phyloP scores from a whole-genome alignment of 1,140 invertebrate genomes.

The Pararge aegeria region DNA sequence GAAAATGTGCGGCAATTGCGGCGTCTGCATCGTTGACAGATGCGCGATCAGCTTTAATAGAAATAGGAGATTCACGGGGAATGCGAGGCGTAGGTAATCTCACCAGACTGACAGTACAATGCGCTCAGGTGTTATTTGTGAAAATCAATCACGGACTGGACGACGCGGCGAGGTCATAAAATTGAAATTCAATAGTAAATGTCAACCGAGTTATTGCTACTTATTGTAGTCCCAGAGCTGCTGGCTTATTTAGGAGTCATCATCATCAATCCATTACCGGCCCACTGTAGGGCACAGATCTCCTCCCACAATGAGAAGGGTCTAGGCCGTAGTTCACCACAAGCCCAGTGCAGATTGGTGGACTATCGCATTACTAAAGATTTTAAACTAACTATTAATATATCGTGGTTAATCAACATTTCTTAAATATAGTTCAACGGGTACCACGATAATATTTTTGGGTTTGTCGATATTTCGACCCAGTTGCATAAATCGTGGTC shows the following conservation, averaged over 20 bases:
- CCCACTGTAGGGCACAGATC: too few relatives aligned
- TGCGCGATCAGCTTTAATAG: conserved; percentile 12
- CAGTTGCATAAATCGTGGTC: too few relatives aligned
- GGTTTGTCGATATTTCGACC: too few relatives aligned
- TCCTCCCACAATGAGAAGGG: too few relatives aligned
- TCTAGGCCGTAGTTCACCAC: too few relatives aligned
- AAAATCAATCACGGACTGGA: conserved; percentile 55
- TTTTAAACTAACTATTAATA: too few relatives aligned
- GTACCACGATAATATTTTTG: too few relatives aligned
- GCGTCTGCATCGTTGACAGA: neutral
- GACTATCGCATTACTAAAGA: too few relatives aligned
- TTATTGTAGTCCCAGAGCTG: conserved; percentile 23
- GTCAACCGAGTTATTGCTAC: conserved; percentile 53
- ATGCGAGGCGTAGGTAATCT: conserved; percentile 34
- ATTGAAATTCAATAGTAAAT: conserved; percentile 64
- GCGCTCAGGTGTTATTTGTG: conserved; percentile 47
- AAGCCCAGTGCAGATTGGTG: too few relatives aligned
- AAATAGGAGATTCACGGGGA: conserved; percentile 35
- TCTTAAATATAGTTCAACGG: too few relatives aligned
- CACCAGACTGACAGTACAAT: conserved; percentile 53
- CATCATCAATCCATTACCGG: too few relatives aligned
- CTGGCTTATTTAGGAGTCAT: neutral
- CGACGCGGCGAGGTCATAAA: conserved; percentile 52
- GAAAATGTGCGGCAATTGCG: neutral
- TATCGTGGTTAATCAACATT: too few relatives aligned